A percentile compares a stretch with the other conserved stretches of the same genome.
These are phyloP conservation scores for Scaptomyza montana DNA, from an alignment of 1,140 invertebrate species.

Conservation along the genomic window DNA sequence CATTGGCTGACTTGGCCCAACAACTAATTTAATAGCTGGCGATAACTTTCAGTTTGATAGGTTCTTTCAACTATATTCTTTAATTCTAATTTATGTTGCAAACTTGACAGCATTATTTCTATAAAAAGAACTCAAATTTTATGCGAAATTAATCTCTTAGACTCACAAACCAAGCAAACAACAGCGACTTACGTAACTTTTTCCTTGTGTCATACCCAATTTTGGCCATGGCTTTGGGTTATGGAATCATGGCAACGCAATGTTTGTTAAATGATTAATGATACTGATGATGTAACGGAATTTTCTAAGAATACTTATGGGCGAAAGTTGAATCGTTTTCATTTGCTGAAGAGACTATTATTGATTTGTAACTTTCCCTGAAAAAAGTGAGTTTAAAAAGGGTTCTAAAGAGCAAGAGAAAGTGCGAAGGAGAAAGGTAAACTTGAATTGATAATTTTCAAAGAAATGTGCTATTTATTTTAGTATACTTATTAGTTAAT, in stretches of 20 bases:
- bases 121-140: conserved; percentile 41
- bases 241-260: conserved; percentile 1
- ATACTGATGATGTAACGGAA: not conserved
- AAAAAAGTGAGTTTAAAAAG: conserved; percentile 11
- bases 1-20: conserved; percentile 55
- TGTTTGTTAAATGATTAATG: conserved; percentile 27
- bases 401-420: not conserved
- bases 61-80: conserved; percentile 71
- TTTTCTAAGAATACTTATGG: not conserved
- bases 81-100: conserved; percentile 63
- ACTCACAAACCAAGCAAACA: conserved; percentile 9
- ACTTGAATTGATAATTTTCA: not conserved
- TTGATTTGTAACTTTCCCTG: conserved; percentile 1
- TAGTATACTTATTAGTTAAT: no score
- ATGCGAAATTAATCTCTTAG: conserved; percentile 55
- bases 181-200: conserved; percentile 42
- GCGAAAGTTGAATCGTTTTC: conserved; percentile 3
- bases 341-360: not conserved
- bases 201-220: conserved; percentile 3
- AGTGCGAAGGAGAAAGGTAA: not conserved
- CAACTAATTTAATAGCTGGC: conserved; percentile 22
- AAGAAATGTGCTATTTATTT: no score
- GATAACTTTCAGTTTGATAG: conserved; percentile 33
- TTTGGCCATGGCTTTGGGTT: conserved; percentile 41
- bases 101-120: conserved; percentile 62